Conservation (phyloP, 2,797 vertebrate genomes). For the Characodon lateralis region DNA sequence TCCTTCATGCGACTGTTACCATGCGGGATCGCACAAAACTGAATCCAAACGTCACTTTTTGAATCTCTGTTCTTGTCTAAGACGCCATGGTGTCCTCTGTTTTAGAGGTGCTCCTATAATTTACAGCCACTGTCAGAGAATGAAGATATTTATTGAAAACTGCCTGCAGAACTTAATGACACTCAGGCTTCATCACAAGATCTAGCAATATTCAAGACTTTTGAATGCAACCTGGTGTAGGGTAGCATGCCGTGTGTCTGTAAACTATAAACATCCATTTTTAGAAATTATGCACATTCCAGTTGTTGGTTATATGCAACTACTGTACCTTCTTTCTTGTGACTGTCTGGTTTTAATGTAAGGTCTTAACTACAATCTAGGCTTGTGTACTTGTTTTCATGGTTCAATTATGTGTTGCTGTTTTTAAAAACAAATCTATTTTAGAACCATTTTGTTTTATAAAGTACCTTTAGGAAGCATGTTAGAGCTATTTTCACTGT, state of each 20-base stretch:
- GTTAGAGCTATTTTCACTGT: conserved; percentile 47
- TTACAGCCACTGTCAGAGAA: conserved; percentile 9
- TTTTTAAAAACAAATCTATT: conserved; percentile 57
- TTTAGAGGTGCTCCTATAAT: conserved; percentile 28
- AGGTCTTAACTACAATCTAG: conserved; percentile 56
- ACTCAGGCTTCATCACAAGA: conserved; percentile 41
- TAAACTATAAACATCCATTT: conserved; percentile 24
- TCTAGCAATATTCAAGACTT: conserved; percentile 65
- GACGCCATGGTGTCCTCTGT: conserved; percentile 17
- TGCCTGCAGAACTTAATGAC: conserved; percentile 43
- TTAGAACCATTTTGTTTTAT: conserved; percentile 54
- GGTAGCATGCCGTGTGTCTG: conserved; percentile 20
- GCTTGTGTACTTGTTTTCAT: conserved; percentile 50
- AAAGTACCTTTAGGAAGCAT: conserved; percentile 33
- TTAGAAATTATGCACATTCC: conserved; percentile 69
- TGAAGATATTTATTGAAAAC: conserved; percentile 19
- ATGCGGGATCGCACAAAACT: conserved; percentile 29
- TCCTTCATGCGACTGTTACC: conserved; percentile 44
- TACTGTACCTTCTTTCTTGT: conserved; percentile 40
- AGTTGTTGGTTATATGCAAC: conserved; percentile 68
- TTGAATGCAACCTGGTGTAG: conserved; percentile 43
- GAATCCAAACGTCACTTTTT: conserved; percentile 15
- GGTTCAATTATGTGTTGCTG: conserved; percentile 32
- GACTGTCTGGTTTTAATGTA: conserved; percentile 42
- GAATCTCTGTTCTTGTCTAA: conserved; percentile 21